Evolutionary conservation across 64 coral and sea anemone species (phyloP).

Genomic region (Dendrophyllia cribrosa): DNA sequence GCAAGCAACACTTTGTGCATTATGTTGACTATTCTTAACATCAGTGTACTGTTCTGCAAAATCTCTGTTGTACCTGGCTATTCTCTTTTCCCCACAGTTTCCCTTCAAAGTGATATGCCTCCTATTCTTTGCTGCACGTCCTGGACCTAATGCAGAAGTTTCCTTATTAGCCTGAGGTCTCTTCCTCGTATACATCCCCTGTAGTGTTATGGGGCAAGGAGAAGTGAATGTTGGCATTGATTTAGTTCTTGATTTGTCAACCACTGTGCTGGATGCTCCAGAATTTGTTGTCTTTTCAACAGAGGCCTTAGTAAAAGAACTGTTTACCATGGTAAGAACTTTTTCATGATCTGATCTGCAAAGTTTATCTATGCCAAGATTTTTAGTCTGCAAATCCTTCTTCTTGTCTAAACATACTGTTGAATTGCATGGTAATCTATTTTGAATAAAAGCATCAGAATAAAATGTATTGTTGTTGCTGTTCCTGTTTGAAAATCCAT

Average conservation of each 20-base stretch:
- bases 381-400: not conserved
- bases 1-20: not conserved
- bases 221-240: conserved; percentile 59
- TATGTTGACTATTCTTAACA: not conserved
- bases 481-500: not conserved
- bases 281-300: too few relatives aligned
- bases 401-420: not conserved
- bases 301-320: not conserved
- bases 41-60: not conserved
- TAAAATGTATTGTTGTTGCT: not conserved
- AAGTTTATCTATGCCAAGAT: too few relatives aligned
- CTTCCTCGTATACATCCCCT: conserved; percentile 38
- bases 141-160: not conserved
- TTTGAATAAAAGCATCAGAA: not conserved
- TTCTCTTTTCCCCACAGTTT: not conserved
- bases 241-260: not conserved
- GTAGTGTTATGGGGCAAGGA: conserved; percentile 69
- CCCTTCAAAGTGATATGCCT: conserved; percentile 45
- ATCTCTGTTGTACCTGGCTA: not conserved
- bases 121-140: conserved; percentile 24
- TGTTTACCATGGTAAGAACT: too few relatives aligned
- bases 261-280: not conserved
- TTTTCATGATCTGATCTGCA: too few relatives aligned
- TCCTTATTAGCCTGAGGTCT: conserved; percentile 13
- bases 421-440: not conserved